phyloP scores from a whole-genome alignment of 2,888 invertebrate species.

The Plusia festucae region DNA sequence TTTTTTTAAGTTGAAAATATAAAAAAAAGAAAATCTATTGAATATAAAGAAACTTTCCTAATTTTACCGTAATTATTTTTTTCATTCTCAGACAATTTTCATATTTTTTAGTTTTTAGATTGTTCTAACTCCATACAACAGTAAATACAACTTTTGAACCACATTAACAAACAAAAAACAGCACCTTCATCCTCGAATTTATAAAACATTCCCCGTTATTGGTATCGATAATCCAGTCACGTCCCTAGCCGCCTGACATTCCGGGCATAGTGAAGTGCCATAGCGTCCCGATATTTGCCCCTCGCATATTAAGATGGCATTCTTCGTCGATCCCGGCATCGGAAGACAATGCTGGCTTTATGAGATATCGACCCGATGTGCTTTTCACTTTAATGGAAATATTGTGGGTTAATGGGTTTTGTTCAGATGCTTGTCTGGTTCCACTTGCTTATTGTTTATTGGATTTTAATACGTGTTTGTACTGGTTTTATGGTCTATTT shows the following conservation, averaged over 20 bases:
- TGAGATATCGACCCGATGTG: conserved; percentile 55
- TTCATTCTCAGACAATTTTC: too few relatives aligned
- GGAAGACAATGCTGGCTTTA: conserved; percentile 49
- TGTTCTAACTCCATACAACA: neutral
- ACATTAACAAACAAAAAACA: conserved; percentile 36
- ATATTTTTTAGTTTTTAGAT: too few relatives aligned
- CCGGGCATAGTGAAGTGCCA: conserved; percentile 66
- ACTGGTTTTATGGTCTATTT: too few relatives aligned
- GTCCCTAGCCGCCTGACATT: conserved; percentile 71
- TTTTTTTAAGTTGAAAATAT: too few relatives aligned
- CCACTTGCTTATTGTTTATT: conserved; percentile 6
- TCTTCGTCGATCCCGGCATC: conserved; percentile 37
- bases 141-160: conserved; percentile 9
- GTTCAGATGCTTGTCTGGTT: conserved; percentile 8
- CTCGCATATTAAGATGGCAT: conserved; percentile 56
- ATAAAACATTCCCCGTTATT: conserved; percentile 57
- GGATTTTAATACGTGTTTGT: neutral
- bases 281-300: conserved; percentile 49
- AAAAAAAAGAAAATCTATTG: too few relatives aligned
- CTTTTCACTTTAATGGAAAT: conserved; percentile 45
- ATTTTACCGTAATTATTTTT: too few relatives aligned
- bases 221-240: conserved; percentile 69
- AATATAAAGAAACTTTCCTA: too few relatives aligned
- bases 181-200: conserved; percentile 48
- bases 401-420: conserved; percentile 41